Evolutionary conservation across 2,113 vertebrate genomes (phyloP), one percentile per base, ranked within the genome.

Genomic region (Lamprologus sp.): DNA sequence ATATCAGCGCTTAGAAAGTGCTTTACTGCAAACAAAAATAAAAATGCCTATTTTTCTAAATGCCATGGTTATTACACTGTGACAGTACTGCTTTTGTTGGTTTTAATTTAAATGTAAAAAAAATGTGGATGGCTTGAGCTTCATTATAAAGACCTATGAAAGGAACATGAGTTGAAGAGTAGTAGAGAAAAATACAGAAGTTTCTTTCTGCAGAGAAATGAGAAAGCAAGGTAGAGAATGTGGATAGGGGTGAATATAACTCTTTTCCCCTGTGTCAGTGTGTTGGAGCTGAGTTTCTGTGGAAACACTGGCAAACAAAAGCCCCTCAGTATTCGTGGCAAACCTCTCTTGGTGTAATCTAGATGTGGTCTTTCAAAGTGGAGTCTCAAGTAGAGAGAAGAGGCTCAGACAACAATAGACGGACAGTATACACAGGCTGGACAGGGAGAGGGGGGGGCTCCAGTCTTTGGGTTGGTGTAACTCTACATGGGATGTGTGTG

Each of bases 221-320:
- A 55, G 87, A 45, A 55, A 31, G 81, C 49, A 60, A 80, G 79
- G 63, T 47, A 92, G 80, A 86, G 86, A 93, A 89, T 84, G 83
- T 81, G 68, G 87, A 83, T 80, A 83, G 63, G 65, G 63, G 63
- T 47, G 82, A 90, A 87, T 90, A 92, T 91, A 90, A 84, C 84
- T 87, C 53, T 90, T 92, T 94, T 92, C 91, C 91, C 94, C 85
- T 86, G 90, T 87, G 93, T 90, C 88, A 79, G 79, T 82, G 92
- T 83, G 86, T 89, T 87, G 80, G 90, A 93, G 92, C 92, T 86
- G 87, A 89, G 95, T 96, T 96, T 95, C 96, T 95, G 92, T 96
- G 93, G 95, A 94, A 96, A 97, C 96, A 37, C 83, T 33, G 42
- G 88, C 92, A 95, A 96, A 97, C 96, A 96, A 96, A 96, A 96